Evolutionary conservation across 2,888 invertebrate genomes (phyloP).

Genomic region (Lasioglossum oenotherae): DNA sequence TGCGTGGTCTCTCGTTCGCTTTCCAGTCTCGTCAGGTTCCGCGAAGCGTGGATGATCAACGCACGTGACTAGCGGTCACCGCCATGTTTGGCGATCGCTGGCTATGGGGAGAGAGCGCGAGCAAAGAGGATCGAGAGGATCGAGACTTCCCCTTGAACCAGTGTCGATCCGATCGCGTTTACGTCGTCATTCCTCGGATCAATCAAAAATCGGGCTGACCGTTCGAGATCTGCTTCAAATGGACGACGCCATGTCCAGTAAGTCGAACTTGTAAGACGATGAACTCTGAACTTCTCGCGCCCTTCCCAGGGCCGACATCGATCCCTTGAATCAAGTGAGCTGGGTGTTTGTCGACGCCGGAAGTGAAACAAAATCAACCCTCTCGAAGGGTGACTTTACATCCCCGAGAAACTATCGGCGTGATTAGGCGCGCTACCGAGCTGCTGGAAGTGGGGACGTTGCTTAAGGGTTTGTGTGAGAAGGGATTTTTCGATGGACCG

Average conservation of each 20-base stretch:
- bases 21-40: constrained; percentile 66
- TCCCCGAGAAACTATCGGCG: background rate
- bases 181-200: constrained; percentile 38
- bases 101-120: constrained; percentile 69
- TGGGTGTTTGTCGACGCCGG: constrained; percentile 1
- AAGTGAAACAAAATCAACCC: constrained; percentile 2
- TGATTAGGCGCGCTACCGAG: background rate
- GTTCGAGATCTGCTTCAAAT: constrained; percentile 6
- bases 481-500: background rate
- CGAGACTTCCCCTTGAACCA: constrained; percentile 61
- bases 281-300: constrained; percentile 32
- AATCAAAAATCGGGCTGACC: background rate
- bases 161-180: constrained; percentile 66
- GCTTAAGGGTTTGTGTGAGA: background rate
- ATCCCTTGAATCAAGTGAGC: constrained; percentile 4
- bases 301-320: background rate
- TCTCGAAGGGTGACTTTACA: background rate
- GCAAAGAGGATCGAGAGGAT: constrained; percentile 25
- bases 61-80: constrained; percentile 70
- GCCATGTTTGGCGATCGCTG: constrained; percentile 78
- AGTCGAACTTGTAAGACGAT: constrained; percentile 26
- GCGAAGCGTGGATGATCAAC: constrained; percentile 59
- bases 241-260: constrained; percentile 35
- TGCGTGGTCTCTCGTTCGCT: constrained; percentile 49
- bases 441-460: background rate